Evolutionary conservation across 2,113 vertebrate genomes (phyloP).

Genomic region (Platichthys stellatus): DNA sequence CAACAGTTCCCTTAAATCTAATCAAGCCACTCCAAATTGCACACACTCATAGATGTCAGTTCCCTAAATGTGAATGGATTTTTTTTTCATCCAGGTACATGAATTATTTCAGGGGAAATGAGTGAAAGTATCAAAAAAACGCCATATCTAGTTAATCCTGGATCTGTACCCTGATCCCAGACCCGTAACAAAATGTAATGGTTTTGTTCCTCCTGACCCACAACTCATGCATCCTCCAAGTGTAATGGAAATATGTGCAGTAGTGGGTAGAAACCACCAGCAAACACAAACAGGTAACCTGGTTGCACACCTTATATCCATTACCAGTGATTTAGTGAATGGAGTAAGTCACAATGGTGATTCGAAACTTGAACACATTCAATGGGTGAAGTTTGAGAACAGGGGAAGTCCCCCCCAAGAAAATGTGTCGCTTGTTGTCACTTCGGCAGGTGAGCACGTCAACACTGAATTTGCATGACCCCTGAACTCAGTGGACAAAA

Average conservation of each 20-base stretch:
- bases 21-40: background rate
- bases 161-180: too few relatives aligned
- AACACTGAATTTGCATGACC: background rate
- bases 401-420: background rate
- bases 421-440: background rate
- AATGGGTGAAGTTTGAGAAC: background rate
- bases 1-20: too few relatives aligned
- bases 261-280: background rate
- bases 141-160: too few relatives aligned
- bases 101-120: too few relatives aligned
- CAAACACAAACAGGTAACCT: background rate
- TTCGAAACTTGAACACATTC: background rate
- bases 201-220: too few relatives aligned
- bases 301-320: background rate
- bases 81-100: too few relatives aligned
- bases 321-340: slow-evolving; percentile 3
- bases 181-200: too few relatives aligned
- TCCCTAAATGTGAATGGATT: background rate
- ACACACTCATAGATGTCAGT: background rate
- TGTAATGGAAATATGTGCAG: too few relatives aligned
- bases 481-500: background rate
- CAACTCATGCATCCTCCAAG: too few relatives aligned
- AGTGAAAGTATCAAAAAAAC: too few relatives aligned
- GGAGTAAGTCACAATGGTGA: background rate
- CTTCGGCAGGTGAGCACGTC: background rate